Evolutionary conservation across 2,797 vertebrate species (phyloP).

Genomic region (Decapterus maruadsi): DNA sequence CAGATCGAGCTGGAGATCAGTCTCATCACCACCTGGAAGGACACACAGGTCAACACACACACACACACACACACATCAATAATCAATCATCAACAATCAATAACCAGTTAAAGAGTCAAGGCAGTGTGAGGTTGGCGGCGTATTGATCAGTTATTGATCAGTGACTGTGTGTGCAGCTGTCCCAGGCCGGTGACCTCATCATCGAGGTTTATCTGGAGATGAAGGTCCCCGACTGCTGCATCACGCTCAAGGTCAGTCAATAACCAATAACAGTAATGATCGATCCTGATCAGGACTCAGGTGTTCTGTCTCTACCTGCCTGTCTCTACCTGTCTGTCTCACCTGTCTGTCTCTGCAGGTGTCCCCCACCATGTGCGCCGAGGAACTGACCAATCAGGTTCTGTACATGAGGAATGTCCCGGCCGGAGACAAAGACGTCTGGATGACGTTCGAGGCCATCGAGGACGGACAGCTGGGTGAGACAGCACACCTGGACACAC

Average conservation of each 20-base stretch:
- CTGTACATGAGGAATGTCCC: slow-evolving; percentile 93
- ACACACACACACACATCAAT: no score
- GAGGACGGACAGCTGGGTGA: slow-evolving; percentile 96
- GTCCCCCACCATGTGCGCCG: slow-evolving; percentile 94
- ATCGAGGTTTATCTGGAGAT: slow-evolving; percentile 96
- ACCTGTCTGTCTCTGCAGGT: slow-evolving; percentile 82
- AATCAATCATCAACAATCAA: no score
- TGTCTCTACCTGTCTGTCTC: no score
- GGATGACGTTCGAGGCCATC: slow-evolving; percentile 95
- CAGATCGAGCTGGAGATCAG: slow-evolving; percentile 98
- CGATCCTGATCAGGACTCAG: no score
- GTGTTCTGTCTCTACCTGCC: no score
- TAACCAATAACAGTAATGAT: neutral
- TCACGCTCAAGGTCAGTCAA: slow-evolving; percentile 92
- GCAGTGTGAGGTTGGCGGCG: no score
- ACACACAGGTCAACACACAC: slow-evolving; percentile 90
- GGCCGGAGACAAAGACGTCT: slow-evolving; percentile 89
- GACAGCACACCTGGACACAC: slow-evolving; percentile 6
- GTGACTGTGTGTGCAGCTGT: slow-evolving; percentile 84
- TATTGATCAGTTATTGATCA: neutral
- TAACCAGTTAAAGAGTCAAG: no score
- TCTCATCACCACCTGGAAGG: slow-evolving; percentile 97
- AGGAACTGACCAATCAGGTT: slow-evolving; percentile 97
- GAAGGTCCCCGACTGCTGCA: slow-evolving; percentile 93
- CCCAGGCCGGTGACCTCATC: slow-evolving; percentile 97